These are phyloP conservation scores for Digitonthophagus gazella DNA, from an alignment of 2,888 invertebrate species.

Conservation along the genomic window DNA sequence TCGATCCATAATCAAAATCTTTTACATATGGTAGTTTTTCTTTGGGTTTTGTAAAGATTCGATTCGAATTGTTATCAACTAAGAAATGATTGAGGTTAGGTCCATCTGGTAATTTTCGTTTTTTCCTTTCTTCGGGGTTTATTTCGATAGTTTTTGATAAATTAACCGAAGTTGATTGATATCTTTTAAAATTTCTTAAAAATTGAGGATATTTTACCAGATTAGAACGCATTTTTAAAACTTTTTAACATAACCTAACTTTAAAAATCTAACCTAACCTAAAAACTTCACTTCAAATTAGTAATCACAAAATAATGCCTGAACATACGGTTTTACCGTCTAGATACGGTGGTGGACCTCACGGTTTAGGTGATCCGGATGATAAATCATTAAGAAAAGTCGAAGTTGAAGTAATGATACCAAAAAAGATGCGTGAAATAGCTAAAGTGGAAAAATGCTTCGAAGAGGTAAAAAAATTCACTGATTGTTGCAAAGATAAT, in stretches of 20 bases:
- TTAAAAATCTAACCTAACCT: not conserved
- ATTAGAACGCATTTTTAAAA: not conserved
- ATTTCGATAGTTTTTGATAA: no score
- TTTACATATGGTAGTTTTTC: constrained; percentile 43
- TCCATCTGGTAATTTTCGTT: constrained; percentile 50
- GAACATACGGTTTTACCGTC: not conserved
- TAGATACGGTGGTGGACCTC: not conserved
- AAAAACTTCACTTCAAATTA: not conserved
- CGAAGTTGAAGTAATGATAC: constrained; percentile 84
- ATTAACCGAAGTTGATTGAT: not conserved
- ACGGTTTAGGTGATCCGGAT: constrained; percentile 73
- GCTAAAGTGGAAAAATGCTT: constrained; percentile 77
- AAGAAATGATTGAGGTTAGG: constrained; percentile 49
- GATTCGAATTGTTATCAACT: not conserved
- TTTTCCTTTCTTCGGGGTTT: not conserved
- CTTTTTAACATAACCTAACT: constrained; percentile 1
- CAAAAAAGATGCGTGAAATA: constrained; percentile 82
- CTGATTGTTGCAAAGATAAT: constrained; percentile 68
- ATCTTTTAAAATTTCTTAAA: not conserved
- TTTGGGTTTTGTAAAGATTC: constrained; percentile 33
- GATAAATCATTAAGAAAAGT: constrained; percentile 82
- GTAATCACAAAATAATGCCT: not conserved
- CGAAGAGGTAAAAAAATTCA: constrained; percentile 68
- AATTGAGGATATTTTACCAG: not conserved
- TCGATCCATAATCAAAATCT: constrained; percentile 19